A percentile compares a stretch with the other conserved stretches of the same genome.
These are phyloP conservation scores for Contarinia nasturtii DNA, from an alignment of 1,140 invertebrate species.

Conservation along the genomic window DNA sequence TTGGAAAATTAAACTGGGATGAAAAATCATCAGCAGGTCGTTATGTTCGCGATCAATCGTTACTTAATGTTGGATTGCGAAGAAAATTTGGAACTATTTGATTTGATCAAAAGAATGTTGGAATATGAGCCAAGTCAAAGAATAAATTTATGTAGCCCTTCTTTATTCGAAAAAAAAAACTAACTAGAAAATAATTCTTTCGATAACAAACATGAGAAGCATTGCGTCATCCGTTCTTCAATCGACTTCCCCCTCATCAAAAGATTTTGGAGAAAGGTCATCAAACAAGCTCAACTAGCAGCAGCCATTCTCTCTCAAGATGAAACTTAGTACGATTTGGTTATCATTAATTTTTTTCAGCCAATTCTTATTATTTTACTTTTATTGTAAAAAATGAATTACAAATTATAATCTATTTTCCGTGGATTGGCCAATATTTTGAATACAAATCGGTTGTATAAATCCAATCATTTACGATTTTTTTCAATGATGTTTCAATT, in stretches of 20 bases:
- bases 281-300: conserved; percentile 18
- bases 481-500: too few species aligned
- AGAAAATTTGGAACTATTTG: conserved; percentile 84
- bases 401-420: neutral
- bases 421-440: neutral
- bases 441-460: too few species aligned
- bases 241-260: conserved; percentile 55
- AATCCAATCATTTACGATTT: too few species aligned
- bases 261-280: conserved; percentile 35
- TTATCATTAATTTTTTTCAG: conserved; percentile 23
- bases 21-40: conserved; percentile 85
- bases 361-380: too few species aligned
- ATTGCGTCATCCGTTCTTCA: conserved; percentile 84
- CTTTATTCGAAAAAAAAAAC: neutral
- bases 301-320: conserved; percentile 24
- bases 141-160: conserved; percentile 59
- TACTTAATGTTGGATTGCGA: conserved; percentile 77
- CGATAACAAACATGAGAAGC: conserved; percentile 49
- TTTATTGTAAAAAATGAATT: too few species aligned
- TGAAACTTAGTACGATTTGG: conserved; percentile 26
- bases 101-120: conserved; percentile 87
- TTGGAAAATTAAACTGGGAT: conserved; percentile 87
- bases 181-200: neutral
- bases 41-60: conserved; percentile 95
- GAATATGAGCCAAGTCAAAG: conserved; percentile 88